Conservation (phyloP, 2,797 vertebrate species). For the Carcharodon carcharias region DNA sequence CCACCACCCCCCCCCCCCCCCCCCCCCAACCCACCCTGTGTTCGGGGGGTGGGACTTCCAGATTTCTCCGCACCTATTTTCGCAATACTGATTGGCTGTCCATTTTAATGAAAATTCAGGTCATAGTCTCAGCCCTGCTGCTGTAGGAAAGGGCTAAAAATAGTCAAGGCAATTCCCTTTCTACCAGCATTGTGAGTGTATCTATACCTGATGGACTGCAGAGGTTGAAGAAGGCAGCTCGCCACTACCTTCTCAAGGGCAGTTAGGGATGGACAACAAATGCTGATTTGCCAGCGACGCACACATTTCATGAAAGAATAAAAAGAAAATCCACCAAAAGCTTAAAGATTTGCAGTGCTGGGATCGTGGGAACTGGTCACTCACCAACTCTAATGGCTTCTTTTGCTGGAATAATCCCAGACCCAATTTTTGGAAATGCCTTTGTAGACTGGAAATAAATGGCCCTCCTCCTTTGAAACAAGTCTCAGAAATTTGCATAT, state of each 20-base stretch:
- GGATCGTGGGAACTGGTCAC: background rate
- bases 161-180: background rate
- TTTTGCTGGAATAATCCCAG: background rate
- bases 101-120: no score
- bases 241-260: background rate
- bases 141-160: background rate
- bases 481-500: background rate
- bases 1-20: no score
- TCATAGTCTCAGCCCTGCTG: background rate
- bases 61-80: no score
- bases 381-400: background rate
- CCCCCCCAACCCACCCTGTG: no score
- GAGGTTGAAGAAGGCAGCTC: background rate
- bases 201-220: background rate
- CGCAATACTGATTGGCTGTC: no score
- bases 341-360: background rate
- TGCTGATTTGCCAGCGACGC: background rate
- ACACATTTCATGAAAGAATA: no score
- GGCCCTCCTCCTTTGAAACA: background rate
- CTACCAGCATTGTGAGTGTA: background rate
- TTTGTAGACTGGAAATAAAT: background rate
- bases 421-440: background rate
- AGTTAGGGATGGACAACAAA: background rate
- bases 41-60: no score
- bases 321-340: background rate